A percentile compares a stretch with the other conserved stretches of the same genome.
Evolutionary conservation across 2,888 invertebrate genomes (phyloP).

Genomic region (Cyrtodaria siliqua): DNA sequence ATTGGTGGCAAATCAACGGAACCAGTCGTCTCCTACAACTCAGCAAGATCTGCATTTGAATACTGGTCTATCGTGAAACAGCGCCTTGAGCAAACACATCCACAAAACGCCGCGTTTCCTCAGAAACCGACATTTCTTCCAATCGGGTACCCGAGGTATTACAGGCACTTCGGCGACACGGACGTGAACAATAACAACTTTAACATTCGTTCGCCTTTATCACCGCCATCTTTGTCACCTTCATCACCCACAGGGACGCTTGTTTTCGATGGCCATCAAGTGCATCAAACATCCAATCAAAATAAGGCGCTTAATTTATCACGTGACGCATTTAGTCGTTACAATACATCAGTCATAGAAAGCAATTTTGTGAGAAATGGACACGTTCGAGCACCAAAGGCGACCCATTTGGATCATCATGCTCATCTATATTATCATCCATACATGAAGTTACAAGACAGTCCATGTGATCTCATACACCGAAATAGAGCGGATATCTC

Average conservation of each 20-base stretch:
- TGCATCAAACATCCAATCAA: too few species aligned
- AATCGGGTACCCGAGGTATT: constrained; percentile 5
- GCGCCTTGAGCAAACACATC: constrained; percentile 10
- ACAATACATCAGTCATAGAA: too few species aligned
- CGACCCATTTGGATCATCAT: too few species aligned
- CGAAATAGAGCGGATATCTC: too few species aligned
- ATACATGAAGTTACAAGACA: too few species aligned
- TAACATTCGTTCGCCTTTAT: neutral
- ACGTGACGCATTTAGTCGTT: too few species aligned
- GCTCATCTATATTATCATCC: too few species aligned
- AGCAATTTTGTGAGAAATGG: too few species aligned
- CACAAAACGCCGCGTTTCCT: constrained; percentile 19
- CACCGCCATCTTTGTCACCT: constrained; percentile 23
- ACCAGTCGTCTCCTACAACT: neutral
- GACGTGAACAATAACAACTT: constrained; percentile 9
- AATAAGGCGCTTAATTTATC: too few species aligned
- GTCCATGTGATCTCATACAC: too few species aligned
- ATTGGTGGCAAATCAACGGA: constrained; percentile 13
- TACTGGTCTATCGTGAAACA: constrained; percentile 41
- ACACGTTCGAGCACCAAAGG: too few species aligned
- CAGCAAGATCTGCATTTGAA: constrained; percentile 37
- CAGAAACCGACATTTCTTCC: constrained; percentile 11
- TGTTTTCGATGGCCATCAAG: too few species aligned
- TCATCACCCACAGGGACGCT: neutral
- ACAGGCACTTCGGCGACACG: neutral